A percentile compares a stretch with the other conserved stretches of the same genome.
Conservation (phyloP, 1,140 invertebrate species). For the Andrena cerasifolii region DNA sequence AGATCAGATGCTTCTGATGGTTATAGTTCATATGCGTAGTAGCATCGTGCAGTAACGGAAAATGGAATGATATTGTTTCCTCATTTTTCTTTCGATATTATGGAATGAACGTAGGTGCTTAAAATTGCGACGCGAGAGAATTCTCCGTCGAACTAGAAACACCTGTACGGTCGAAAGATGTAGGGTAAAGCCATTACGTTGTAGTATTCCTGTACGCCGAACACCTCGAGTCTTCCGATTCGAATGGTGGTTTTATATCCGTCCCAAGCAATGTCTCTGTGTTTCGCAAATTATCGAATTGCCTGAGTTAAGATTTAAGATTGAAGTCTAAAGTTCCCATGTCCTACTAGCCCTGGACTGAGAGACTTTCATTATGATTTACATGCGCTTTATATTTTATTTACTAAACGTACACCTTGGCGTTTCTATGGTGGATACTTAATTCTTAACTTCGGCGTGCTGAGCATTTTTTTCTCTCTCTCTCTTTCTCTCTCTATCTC, state of each 20-base stretch:
- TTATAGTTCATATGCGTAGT: conserved; percentile 3
- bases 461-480: conserved; percentile 8
- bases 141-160: neutral
- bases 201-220: neutral
- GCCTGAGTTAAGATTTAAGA: conserved; percentile 66
- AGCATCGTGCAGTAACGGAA: neutral
- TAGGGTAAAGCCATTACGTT: neutral
- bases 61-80: neutral
- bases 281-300: conserved; percentile 37
- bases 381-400: conserved; percentile 18
- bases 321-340: conserved; percentile 23
- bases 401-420: conserved; percentile 19
- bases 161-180: neutral
- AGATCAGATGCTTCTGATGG: conserved; percentile 34
- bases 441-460: conserved; percentile 66
- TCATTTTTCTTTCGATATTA: neutral
- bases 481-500: neutral
- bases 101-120: neutral
- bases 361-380: conserved; percentile 39
- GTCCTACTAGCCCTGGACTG: neutral
- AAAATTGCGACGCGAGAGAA: neutral
- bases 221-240: neutral
- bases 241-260: neutral
- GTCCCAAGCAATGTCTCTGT: conserved; percentile 31
- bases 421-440: conserved; percentile 43